These are phyloP conservation scores for Nasua narica DNA, from an alignment of 2,797 vertebrate genomes.

Conservation along the genomic window DNA sequence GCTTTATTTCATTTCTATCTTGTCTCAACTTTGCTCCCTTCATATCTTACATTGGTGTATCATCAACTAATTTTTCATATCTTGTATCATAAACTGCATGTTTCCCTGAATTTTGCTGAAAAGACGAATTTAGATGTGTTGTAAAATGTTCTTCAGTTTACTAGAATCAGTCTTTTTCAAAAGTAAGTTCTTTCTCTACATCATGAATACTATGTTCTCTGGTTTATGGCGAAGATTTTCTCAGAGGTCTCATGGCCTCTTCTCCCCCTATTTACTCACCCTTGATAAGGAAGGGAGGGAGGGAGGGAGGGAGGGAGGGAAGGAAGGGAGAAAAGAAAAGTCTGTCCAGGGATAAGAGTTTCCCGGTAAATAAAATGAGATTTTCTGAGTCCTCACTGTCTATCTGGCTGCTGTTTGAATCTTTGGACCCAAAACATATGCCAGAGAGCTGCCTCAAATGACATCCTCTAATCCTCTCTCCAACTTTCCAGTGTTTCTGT, in stretches of 20 bases:
- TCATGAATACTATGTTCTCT: neutral
- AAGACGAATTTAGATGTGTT: neutral
- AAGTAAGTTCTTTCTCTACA: neutral
- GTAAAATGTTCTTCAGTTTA: slow-evolving; percentile 17
- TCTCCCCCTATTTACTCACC: neutral
- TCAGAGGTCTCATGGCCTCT: neutral
- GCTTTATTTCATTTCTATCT: neutral
- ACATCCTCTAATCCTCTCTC: neutral
- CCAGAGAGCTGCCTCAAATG: neutral
- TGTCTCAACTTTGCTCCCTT: neutral
- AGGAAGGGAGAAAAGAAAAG: rapidly evolving
- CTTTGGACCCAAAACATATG: neutral
- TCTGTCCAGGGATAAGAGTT: neutral
- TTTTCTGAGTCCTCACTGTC: neutral
- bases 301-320: rapidly evolving
- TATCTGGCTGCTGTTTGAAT: neutral
- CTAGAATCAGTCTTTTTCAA: neutral
- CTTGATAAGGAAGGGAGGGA: neutral
- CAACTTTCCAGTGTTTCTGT: neutral
- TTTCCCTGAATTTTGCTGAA: slow-evolving; percentile 44
- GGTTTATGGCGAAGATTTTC: neutral
- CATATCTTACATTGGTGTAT: neutral
- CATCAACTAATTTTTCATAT: neutral
- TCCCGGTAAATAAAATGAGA: neutral
- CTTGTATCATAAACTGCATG: neutral